Base-by-base conservation (phyloP, 2,888 invertebrate species). In the Diogma glabrata region DNA sequence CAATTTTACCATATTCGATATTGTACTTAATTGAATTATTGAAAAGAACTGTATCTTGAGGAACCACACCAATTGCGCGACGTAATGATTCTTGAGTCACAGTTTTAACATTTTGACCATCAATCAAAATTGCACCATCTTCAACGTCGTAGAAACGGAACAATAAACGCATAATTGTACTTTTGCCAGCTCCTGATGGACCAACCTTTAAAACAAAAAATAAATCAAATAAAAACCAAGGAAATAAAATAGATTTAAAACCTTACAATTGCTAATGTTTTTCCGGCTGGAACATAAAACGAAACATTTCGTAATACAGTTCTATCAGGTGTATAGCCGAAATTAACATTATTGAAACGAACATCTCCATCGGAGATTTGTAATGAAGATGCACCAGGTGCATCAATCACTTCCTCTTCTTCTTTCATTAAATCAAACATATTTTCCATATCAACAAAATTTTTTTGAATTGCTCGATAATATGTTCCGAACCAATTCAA, bases 371-470 rank as follows among this genome's bases (percentile, higher is more conserved):
- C 19, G 40, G 78, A 75, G 9, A 88, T 72, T 3, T 75, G 59
- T 47, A 96, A 67, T 0, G 81, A 78, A 0, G 78, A 78, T 8
- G 94, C 92, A 50, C 86, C 84, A 0, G 84, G 79, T 0, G 82
- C 80, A 71, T 97, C 94, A 3, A 81, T 75, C 20, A 96, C 81
- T 73, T 97, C 95, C 50, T 86, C 81, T 43, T 87, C 81, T 62
- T 92, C 90, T 33, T 85, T 79, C 61, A 99, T 75, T 55, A 99
- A 70, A 59, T 96, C 95, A 66, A 97, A 93, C 97, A 99, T 96
- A 69, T 97, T 97, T 70, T 99, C 97, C 97, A 97, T 97, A 64
- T 99, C 97, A 16, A 97, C 84, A 64, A 99, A 97, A 64, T 94
- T 91, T 73, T 90, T 92, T 66, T 97, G 97, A 53, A 97, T 95